Percentiles rank a stretch among this genome's conserved stretches.
phyloP scores from a whole-genome alignment of 2,113 vertebrate species.

The Spilogale gracilis region DNA sequence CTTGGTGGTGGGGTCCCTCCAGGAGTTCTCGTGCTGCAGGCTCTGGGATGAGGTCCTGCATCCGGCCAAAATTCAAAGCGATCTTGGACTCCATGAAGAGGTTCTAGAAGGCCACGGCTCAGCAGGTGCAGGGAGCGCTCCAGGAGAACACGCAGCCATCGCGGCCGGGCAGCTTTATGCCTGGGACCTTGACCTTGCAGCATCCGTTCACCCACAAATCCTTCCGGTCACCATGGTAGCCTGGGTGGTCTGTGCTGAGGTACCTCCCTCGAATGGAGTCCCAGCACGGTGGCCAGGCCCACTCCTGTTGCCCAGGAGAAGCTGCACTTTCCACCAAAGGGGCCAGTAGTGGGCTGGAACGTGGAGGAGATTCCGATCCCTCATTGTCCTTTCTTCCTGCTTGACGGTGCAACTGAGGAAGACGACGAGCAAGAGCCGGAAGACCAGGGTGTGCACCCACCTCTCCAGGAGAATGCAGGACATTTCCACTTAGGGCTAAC shows the following conservation, averaged over 20 bases:
- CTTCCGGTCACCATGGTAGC: conserved; percentile 96
- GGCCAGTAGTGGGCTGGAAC: conserved; percentile 92
- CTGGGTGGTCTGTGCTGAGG: conserved; percentile 96
- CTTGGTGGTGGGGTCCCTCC: conserved; percentile 95
- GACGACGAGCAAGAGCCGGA: conserved; percentile 92
- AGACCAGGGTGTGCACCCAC: conserved; percentile 96
- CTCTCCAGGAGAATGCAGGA: conserved; percentile 90
- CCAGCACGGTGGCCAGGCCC: conserved; percentile 93
- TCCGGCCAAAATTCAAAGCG: conserved; percentile 98
- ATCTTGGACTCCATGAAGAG: conserved; percentile 97
- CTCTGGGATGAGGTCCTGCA: conserved; percentile 99
- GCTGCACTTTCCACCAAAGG: conserved; percentile 96
- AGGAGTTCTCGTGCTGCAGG: conserved; percentile 98
- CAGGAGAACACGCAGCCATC: conserved; percentile 83
- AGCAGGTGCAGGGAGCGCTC: conserved; percentile 96
- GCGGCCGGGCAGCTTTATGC: conserved; percentile 91
- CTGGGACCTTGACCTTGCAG: conserved; percentile 90
- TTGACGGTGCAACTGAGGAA: conserved; percentile 91
- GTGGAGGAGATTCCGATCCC: conserved; percentile 94
- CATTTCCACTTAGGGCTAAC: neutral
- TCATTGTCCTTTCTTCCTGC: conserved; percentile 94
- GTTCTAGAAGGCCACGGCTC: conserved; percentile 95
- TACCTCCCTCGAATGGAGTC: conserved; percentile 97
- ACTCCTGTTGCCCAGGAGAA: conserved; percentile 96
- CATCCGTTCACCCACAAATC: conserved; percentile 96